phyloP scores from a whole-genome alignment of 2,888 invertebrate species.

The Stenotaenia linearis region DNA sequence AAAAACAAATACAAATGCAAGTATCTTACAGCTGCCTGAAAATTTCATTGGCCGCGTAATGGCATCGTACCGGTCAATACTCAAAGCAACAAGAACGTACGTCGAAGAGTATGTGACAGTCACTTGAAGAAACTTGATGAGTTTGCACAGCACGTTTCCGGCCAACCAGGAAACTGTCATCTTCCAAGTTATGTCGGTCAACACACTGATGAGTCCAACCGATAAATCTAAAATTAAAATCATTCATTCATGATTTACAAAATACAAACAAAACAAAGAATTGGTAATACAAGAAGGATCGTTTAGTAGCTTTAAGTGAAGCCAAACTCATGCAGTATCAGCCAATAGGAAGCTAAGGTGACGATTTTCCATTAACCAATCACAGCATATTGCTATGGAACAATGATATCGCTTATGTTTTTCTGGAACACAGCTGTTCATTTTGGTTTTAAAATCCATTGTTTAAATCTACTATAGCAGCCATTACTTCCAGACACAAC shows the following conservation, averaged over 20 bases:
- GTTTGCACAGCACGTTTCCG: slow-evolving; percentile 80
- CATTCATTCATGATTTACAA: background rate
- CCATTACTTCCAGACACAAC: no score
- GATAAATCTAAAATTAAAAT: slow-evolving; percentile 65
- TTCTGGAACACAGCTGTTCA: no score
- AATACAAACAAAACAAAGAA: no score
- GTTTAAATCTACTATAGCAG: no score
- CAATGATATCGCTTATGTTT: no score
- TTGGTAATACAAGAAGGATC: no score
- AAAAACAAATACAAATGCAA: background rate
- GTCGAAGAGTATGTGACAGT: slow-evolving; percentile 82
- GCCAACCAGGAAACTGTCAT: slow-evolving; percentile 84
- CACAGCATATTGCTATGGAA: no score
- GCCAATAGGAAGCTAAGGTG: no score
- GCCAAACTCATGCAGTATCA: no score
- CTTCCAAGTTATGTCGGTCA: slow-evolving; percentile 84
- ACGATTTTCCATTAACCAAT: no score
- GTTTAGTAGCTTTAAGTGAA: no score
- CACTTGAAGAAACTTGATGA: slow-evolving; percentile 75
- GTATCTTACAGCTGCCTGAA: slow-evolving; percentile 81
- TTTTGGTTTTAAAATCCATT: no score
- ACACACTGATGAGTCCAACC: slow-evolving; percentile 79
- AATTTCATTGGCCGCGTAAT: slow-evolving; percentile 94
- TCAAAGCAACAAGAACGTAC: slow-evolving; percentile 83
- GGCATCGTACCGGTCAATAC: slow-evolving; percentile 87